Base-by-base conservation (phyloP, 2,113 vertebrate genomes). In the Uropsilus gracilis region DNA sequence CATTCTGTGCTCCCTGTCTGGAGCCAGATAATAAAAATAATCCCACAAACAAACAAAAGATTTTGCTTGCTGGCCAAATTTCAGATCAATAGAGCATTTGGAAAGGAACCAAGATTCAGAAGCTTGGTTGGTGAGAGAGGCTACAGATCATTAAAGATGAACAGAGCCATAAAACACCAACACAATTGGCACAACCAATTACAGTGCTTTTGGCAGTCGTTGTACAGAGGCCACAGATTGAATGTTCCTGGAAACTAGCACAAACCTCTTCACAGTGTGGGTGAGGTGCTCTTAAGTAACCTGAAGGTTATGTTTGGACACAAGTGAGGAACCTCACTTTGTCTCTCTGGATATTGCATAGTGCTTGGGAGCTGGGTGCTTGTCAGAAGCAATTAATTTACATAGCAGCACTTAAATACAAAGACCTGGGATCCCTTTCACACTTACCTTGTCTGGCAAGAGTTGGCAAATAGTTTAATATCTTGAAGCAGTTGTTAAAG, bases 61-160 rank as follows among this genome's bases (percentile, higher is more conserved):
- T 90, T 94, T 87, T 68, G 80, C 76, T 95, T 64, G 73, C 89
- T 90, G 91, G 89, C 95, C 95, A 95, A 96, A 95, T 94, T 95
- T 96, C 94, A 83, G 89, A 97, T 97, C 97, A 93, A 97, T 97
- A 95, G 94, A 96, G 84, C 91, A 93, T 59, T 8, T 97, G 96
- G 91, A 84, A 75, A n/a, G 39, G 64, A 94, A 89, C 95, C 96
- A 97, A 93, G 75, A 61, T 87, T 84, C 81, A 77, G 94, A 89
- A 86, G 93, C 64, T 72, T n/a, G 64, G 89, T 37, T 82, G 93
- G 90, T 66, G 84, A 95, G 94, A 94, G 96, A 86, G 64, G 77
- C 93, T 87, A 77, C 87, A 97, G 96, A 95, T 95, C 96, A 95
- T 93, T 96, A 93, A 93, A 95, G 94, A 97, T 39, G 84, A 96